A percentile compares a stretch with the other conserved stretches of the same genome.
phyloP scores from a whole-genome alignment of 2,797 vertebrate genomes.

The Numenius phaeopus region DNA sequence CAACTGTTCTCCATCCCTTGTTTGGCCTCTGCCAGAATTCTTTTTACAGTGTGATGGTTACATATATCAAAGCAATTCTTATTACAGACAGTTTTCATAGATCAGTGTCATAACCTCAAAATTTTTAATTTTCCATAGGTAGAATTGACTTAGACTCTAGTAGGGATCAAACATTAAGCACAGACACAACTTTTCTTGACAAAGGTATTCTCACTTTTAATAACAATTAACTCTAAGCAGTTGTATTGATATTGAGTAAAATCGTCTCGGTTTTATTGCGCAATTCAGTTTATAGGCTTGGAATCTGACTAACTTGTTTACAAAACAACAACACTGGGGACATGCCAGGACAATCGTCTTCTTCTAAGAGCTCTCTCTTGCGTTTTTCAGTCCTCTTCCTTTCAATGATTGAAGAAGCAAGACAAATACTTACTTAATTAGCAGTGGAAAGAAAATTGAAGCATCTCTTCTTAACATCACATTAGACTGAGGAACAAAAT shows the following conservation, averaged over 20 bases:
- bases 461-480: neutral
- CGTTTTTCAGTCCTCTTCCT: neutral
- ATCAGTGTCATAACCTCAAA: neutral
- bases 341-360: neutral
- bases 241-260: neutral
- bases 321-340: neutral
- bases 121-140: neutral
- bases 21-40: neutral
- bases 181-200: neutral
- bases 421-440: constrained; percentile 13
- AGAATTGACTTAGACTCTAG: neutral
- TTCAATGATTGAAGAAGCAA: constrained; percentile 1
- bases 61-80: neutral
- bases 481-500: neutral
- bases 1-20: neutral
- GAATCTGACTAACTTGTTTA: neutral
- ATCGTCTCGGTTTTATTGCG: neutral
- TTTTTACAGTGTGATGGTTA: neutral
- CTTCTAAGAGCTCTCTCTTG: neutral
- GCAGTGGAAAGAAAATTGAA: neutral
- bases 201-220: neutral
- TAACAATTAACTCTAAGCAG: neutral
- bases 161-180: neutral
- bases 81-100: neutral
- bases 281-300: neutral